phyloP scores from a whole-genome alignment of 2,113 vertebrate genomes.

The Platysternon megacephalum region DNA sequence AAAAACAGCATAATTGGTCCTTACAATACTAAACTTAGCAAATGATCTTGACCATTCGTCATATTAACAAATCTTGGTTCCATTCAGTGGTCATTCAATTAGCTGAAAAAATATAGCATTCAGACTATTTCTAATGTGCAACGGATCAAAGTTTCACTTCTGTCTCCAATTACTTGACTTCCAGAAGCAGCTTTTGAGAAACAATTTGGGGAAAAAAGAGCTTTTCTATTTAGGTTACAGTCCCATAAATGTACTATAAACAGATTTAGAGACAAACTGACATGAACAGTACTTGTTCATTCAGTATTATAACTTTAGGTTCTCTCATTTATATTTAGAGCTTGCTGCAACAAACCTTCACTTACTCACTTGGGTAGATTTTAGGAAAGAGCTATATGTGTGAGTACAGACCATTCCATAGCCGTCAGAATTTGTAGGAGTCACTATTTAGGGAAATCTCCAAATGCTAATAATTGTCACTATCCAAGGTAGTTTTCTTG shows the following conservation, averaged over 20 bases:
- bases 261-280: background rate
- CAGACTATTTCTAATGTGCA: slow-evolving; percentile 19
- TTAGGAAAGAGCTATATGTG: background rate
- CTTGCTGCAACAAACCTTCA: background rate
- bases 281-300: background rate
- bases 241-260: background rate
- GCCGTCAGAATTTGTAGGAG: background rate
- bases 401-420: background rate
- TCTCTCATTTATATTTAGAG: background rate
- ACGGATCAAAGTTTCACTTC: slow-evolving; percentile 51
- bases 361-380: background rate
- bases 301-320: background rate
- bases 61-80: background rate
- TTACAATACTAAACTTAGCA: slow-evolving; percentile 31
- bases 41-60: slow-evolving; percentile 5
- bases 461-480: background rate
- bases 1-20: slow-evolving; percentile 18
- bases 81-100: background rate
- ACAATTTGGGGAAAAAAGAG: background rate
- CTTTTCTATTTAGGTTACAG: background rate
- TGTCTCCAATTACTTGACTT: background rate
- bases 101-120: background rate
- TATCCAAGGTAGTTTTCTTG: background rate
- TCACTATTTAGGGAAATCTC: background rate
- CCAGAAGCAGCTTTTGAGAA: background rate